Percentiles rank a stretch among this genome's conserved stretches.
Conservation (phyloP, 1,140 invertebrate genomes). For the Dufourea novaeangliae region DNA sequence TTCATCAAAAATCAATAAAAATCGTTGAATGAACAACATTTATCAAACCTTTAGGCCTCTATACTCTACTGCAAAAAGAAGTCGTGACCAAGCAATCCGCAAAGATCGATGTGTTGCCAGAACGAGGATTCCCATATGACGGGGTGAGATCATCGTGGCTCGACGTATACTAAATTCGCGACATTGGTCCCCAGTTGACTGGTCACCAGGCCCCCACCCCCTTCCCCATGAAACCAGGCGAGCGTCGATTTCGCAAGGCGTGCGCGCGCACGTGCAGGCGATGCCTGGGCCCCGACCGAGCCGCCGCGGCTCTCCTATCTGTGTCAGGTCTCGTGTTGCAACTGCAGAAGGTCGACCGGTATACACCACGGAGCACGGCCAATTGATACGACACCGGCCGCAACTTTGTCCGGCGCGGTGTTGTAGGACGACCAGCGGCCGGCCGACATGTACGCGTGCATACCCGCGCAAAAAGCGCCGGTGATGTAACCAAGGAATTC, state of each 20-base stretch:
- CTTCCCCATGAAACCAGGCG: slow-evolving; percentile 57
- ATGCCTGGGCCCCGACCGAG: slow-evolving; percentile 44
- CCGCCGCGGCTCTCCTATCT: slow-evolving; percentile 74
- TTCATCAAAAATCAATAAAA: too few species aligned
- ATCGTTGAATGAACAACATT: too few species aligned
- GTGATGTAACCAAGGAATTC: slow-evolving; percentile 66
- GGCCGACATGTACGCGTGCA: slow-evolving; percentile 30
- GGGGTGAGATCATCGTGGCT: slow-evolving; percentile 15
- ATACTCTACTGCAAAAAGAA: too few species aligned
- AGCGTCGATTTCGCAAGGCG: slow-evolving; percentile 64
- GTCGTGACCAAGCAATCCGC: too few species aligned
- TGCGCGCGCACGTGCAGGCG: slow-evolving; percentile 12
- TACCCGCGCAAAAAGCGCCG: slow-evolving; percentile 56
- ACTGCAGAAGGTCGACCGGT: slow-evolving; percentile 81
- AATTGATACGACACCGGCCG: slow-evolving; percentile 69
- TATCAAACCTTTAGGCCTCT: too few species aligned
- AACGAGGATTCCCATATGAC: not conserved
- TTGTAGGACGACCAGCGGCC: slow-evolving; percentile 50
- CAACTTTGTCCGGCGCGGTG: slow-evolving; percentile 61
- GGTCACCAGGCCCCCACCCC: slow-evolving; percentile 56
- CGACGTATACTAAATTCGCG: slow-evolving; percentile 9
- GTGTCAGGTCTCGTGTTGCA: slow-evolving; percentile 79
- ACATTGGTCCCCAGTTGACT: slow-evolving; percentile 37
- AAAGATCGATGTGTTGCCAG: not conserved
- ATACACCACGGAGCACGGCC: slow-evolving; percentile 70